Percentiles rank a stretch among this genome's conserved stretches.
phyloP scores from a whole-genome alignment of 2,113 vertebrate genomes.

The Euleptes europaea region DNA sequence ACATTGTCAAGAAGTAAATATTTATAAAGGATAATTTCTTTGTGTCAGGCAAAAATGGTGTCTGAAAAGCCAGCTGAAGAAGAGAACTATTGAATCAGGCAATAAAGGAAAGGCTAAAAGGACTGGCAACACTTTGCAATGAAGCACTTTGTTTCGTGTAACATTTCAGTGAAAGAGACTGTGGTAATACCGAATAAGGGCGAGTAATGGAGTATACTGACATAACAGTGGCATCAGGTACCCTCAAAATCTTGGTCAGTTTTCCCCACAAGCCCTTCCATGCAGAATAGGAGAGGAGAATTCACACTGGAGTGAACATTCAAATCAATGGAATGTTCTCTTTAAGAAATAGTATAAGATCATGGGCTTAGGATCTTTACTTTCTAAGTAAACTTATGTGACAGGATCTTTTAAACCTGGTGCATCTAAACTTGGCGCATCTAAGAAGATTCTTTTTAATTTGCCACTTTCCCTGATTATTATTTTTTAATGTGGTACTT shows the following conservation, averaged over 20 bases:
- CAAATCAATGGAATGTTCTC: not conserved
- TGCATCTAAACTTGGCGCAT: not conserved
- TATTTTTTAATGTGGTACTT: too few species aligned
- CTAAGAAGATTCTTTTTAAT: not conserved
- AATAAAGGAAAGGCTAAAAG: not conserved
- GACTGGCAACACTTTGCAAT: not conserved
- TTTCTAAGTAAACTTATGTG: not conserved
- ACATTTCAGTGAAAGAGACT: not conserved
- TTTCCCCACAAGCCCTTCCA: not conserved
- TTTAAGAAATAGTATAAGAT: not conserved
- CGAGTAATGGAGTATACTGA: not conserved
- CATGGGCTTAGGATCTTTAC: not conserved
- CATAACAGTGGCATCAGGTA: not conserved
- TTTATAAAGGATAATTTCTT: not conserved
- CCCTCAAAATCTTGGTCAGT: not conserved
- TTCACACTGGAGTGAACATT: not conserved
- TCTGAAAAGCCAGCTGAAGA: not conserved
- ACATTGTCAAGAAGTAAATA: not conserved
- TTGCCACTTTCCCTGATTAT: too few species aligned
- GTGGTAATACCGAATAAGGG: not conserved
- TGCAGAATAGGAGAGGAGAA: not conserved
- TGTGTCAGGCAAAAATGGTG: not conserved
- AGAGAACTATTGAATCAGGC: not conserved
- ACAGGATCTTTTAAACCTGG: not conserved
- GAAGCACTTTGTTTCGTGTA: not conserved